A percentile compares a stretch with the other conserved stretches of the same genome.
Conservation (phyloP, 2,113 vertebrate genomes). For the Choloepus hoffmanni region DNA sequence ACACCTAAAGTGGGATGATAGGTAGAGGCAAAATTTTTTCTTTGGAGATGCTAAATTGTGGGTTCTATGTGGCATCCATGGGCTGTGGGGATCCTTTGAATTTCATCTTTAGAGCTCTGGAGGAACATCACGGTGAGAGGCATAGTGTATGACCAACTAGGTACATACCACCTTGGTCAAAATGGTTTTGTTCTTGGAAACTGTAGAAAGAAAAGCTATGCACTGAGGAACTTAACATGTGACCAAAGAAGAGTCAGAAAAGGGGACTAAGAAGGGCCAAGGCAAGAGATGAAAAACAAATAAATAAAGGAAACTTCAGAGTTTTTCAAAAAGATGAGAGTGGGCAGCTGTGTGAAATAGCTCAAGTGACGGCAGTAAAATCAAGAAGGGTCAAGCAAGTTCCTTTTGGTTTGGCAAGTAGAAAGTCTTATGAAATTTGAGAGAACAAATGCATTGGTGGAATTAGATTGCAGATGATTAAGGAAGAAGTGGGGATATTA, state of each 20-base stretch:
- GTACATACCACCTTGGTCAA: rapidly evolving
- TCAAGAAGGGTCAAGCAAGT: background rate
- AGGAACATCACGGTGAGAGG: no score
- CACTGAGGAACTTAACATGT: background rate
- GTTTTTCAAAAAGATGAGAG: no score
- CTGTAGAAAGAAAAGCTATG: background rate
- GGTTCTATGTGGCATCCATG: background rate
- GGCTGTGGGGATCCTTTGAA: background rate
- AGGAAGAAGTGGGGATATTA: background rate
- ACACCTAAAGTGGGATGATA: rapidly evolving
- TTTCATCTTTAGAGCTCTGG: background rate
- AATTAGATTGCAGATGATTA: background rate
- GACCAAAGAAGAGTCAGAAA: background rate
- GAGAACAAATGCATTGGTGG: background rate
- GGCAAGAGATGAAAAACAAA: background rate
- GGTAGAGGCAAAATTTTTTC: background rate
- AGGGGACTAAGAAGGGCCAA: background rate
- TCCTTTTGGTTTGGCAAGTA: background rate
- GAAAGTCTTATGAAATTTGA: background rate
- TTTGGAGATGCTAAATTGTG: background rate
- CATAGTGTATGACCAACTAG: rapidly evolving
- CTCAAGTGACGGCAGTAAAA: background rate
- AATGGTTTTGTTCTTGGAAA: background rate
- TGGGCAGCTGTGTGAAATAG: background rate
- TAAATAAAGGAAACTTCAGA: background rate